A percentile compares a stretch with the other conserved stretches of the same genome.
Evolutionary conservation across 2,888 invertebrate species (phyloP).

Genomic region (Cheilosia urbana): DNA sequence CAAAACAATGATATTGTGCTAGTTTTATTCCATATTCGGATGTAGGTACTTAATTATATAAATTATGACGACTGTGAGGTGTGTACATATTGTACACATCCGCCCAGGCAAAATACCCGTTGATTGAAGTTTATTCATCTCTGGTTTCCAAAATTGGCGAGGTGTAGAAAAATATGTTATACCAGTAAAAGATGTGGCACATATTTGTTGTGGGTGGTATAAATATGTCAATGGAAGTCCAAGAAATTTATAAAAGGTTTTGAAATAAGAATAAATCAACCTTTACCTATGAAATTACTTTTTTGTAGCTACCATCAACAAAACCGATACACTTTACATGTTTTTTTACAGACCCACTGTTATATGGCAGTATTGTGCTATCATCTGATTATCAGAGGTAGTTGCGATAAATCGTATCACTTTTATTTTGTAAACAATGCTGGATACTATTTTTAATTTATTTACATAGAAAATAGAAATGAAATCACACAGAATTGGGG

Average conservation of each 20-base stretch:
- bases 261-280: neutral
- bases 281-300: conserved; percentile 22
- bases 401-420: neutral
- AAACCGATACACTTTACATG: conserved; percentile 33
- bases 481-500: conserved; percentile 17
- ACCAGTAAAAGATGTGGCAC: neutral
- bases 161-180: neutral
- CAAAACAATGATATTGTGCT: conserved; percentile 4
- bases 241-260: neutral
- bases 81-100: conserved; percentile 39
- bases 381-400: conserved; percentile 4
- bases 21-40: conserved; percentile 15
- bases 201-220: conserved; percentile 4
- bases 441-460: conserved; percentile 25
- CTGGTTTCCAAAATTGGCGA: neutral
- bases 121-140: conserved; percentile 18
- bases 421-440: neutral
- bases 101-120: conserved; percentile 14
- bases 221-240: neutral
- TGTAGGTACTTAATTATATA: conserved; percentile 22
- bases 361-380: neutral
- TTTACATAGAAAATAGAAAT: conserved; percentile 27
- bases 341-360: conserved; percentile 3
- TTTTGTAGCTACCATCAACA: conserved; percentile 22
- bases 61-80: conserved; percentile 28